Percentiles rank a stretch among this genome's conserved stretches.
These are phyloP conservation scores for Mastomys natalensis DNA, from an alignment of 2,113 vertebrate species.

Conservation along the genomic window DNA sequence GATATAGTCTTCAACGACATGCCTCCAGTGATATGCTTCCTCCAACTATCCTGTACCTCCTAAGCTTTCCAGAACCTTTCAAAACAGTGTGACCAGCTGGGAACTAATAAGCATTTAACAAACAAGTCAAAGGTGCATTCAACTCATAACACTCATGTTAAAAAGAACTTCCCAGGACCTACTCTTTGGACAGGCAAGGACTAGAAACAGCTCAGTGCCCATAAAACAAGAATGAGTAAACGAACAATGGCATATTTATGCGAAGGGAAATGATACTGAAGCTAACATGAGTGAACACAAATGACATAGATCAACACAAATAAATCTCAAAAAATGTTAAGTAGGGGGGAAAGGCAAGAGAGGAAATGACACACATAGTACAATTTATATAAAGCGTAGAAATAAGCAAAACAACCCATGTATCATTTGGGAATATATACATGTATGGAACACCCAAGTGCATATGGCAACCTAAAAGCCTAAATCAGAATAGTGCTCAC, in stretches of 20 bases:
- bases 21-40: background rate
- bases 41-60: background rate
- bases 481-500: slow-evolving; percentile 9
- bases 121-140: background rate
- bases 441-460: slow-evolving; percentile 50
- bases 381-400: slow-evolving; percentile 60
- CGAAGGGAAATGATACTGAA: background rate
- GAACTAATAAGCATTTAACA: background rate
- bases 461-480: slow-evolving; percentile 47
- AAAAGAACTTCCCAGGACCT: slow-evolving; percentile 1
- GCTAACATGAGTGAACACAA: slow-evolving; percentile 44
- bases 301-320: background rate
- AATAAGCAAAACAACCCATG: slow-evolving; percentile 44
- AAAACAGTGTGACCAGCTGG: background rate
- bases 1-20: background rate
- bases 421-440: slow-evolving; percentile 39
- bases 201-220: slow-evolving; percentile 20
- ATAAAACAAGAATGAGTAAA: slow-evolving; percentile 33
- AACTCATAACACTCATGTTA: background rate
- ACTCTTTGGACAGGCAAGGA: slow-evolving; percentile 60
- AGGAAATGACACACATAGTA: slow-evolving; percentile 50
- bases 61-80: background rate
- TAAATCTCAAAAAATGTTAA: slow-evolving; percentile 51
- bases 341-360: slow-evolving; percentile 13
- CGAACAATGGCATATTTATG: slow-evolving; percentile 2